Evolutionary conservation across 2,797 vertebrate genomes (phyloP), one percentile per base, ranked within the genome.

Genomic region (Thunnus albacares): DNA sequence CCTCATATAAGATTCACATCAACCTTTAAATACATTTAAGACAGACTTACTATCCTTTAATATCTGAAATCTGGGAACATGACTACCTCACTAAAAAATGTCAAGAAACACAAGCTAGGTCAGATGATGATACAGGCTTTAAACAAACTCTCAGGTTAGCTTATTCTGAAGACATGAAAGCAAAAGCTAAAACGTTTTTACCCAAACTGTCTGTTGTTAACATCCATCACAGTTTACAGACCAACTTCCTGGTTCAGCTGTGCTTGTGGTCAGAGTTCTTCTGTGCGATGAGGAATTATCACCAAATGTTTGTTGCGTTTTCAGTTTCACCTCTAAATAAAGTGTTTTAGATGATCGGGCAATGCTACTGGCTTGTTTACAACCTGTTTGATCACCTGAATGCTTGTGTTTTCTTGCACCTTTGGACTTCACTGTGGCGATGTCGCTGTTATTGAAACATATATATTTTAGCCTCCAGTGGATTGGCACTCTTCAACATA

Each of bases 381-480:
- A 52, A 52, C 55, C 43, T 38, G 62, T 58, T 51, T 55, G 35
- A 43, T 56, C 24, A 6, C 15, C 57, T 59, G 28, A 20, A 7
- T 33, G 53, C 62, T 77, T 17, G 33, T 49, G 59, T 51, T 71
- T 24, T 57, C 35, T 63, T 58, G 52, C 67, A 51, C 35, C 13
- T 30, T 10, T 17, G 13, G 43, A 5, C 20, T 20, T 51, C 6
- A 38, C 1, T 60, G 6, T 20, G 1, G 17, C 0, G 1, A 9
- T 26, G 5, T 33, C 11, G 1, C 67, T 12, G 24, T 57, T 41
- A 41, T 12, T 41, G 13, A 43, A 68, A 43, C 4, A 0, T 35
- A 18, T 10, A 24, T 18, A 24, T 41, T 47, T 26, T 49, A 52
- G 4, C 9, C 5, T 22, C 20, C 38, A 14, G 41, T 43, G 41